Evolutionary conservation across 1,140 invertebrate species (phyloP), one percentile per base, ranked within the genome.

Genomic region (Procambarus clarkii): DNA sequence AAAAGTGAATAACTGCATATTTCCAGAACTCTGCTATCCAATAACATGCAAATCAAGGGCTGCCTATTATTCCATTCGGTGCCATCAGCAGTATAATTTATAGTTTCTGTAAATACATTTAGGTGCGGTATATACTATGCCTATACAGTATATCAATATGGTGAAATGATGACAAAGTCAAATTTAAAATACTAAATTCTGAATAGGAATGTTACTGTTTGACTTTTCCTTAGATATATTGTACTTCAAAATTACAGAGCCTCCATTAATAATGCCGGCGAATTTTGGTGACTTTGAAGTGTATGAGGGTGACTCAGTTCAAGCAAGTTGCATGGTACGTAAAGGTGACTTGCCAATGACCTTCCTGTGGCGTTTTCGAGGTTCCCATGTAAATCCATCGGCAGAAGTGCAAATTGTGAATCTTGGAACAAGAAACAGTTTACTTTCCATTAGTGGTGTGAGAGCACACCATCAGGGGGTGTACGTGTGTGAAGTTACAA

Each of bases 401-500:
- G 54, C 45, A 50, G 82, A 92, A 2, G 54, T 92, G 48, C 60
- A 90, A 48, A 92, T 93, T 21, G 86, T 92, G 34, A 90, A 91
- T 15, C 86, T 95, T 54, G 93, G 93, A 60, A 86, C 92, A 71
- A 82, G 94, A 86, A 94, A 94, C 54, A 95, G 94, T 85, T 90
- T 95, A 48, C 92, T 95, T 64, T 94, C 94, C 13, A 95, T 95
- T 44, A 93, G 94, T 79, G 93, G 94, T 77, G 94, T 94, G 45
- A 94, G 92, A 60, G 94, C 94, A 4, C 93, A 95, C 91, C 96
- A 97, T 94, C 95, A 96, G 87, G 97, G 97, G 18, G 96, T 97
- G 93, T 97, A 97, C 94, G 96, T 97, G 21, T 97, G 97, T 94
- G 94, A 95, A 50, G 97, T 96, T 46, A 95, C 95, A 92, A 97